phyloP scores from a whole-genome alignment of 2,113 vertebrate genomes.

The human region DNA sequence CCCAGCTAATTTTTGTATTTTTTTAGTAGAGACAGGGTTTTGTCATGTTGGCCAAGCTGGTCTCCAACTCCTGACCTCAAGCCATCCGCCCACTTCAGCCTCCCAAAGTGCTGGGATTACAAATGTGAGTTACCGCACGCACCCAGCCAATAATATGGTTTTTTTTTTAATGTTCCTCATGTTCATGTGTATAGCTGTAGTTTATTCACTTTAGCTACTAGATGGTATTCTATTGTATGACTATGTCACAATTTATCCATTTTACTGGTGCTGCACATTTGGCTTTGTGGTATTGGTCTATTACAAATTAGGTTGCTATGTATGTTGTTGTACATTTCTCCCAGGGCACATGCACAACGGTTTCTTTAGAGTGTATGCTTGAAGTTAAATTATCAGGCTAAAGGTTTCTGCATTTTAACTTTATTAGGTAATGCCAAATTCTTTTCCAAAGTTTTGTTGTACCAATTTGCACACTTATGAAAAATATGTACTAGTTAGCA shows the following conservation, averaged over 20 bases:
- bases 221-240: background rate
- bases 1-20: no score
- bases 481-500: background rate
- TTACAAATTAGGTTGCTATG: constrained; percentile 19
- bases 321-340: background rate
- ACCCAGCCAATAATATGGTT: no score
- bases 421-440: constrained; percentile 17
- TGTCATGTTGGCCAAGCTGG: no score
- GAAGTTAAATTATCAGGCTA: background rate
- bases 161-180: background rate
- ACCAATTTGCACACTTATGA: background rate
- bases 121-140: no score
- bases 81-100: no score
- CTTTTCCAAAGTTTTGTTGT: background rate
- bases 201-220: background rate
- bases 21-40: no score
- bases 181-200: background rate
- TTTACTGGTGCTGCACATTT: background rate
- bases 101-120: no score
- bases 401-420: constrained; percentile 7
- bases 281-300: background rate
- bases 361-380: background rate
- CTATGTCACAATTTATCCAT: background rate
- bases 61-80: no score
- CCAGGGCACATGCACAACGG: background rate